Percentiles rank a stretch among this genome's conserved stretches.
These are phyloP conservation scores for Narcine bancroftii DNA, from an alignment of 2,113 vertebrate species.

Conservation along the genomic window DNA sequence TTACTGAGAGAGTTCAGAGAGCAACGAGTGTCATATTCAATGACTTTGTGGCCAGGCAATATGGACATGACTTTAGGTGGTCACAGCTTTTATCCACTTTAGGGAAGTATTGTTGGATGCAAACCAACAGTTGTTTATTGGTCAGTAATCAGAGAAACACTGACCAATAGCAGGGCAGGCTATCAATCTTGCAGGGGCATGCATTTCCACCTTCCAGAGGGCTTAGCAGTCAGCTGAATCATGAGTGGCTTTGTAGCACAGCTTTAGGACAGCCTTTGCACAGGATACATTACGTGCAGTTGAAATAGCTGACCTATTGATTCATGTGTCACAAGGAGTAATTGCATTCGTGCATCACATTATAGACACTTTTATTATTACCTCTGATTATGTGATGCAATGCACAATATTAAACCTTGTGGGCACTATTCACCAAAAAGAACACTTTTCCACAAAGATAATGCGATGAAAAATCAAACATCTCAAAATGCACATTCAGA, in stretches of 20 bases:
- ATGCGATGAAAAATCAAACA: background rate
- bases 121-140: background rate
- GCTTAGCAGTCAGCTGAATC: background rate
- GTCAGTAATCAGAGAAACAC: background rate
- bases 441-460: background rate
- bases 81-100: background rate
- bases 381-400: background rate
- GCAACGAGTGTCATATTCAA: background rate
- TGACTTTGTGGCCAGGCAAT: background rate
- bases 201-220: background rate
- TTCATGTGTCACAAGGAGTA: background rate
- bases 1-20: background rate
- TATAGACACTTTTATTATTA: background rate
- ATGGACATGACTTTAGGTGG: background rate
- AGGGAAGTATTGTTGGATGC: background rate
- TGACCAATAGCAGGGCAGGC: background rate
- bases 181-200: background rate
- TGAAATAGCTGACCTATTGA: constrained; percentile 20
- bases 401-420: background rate
- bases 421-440: background rate
- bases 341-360: background rate
- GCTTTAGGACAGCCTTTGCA: background rate
- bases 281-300: background rate
- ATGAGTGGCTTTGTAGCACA: background rate
- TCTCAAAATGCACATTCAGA: background rate